Conservation (phyloP, 1,140 invertebrate genomes). For the Solenopsis fugax region DNA sequence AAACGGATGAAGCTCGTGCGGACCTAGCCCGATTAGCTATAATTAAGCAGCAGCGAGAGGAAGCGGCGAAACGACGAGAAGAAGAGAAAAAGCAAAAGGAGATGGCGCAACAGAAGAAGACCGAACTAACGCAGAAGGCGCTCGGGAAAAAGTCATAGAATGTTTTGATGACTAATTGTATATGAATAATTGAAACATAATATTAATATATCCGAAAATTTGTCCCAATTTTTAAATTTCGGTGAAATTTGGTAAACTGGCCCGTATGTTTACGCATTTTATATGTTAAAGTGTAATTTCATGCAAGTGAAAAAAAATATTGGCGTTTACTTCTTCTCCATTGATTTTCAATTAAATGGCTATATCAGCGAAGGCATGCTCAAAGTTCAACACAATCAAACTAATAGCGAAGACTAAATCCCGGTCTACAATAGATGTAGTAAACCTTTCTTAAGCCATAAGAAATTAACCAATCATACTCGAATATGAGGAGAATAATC, state of each 20-base stretch:
- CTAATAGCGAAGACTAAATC: too few species aligned
- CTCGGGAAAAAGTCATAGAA: slow-evolving; percentile 86
- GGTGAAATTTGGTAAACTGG: slow-evolving; percentile 7
- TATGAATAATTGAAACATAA: slow-evolving; percentile 16
- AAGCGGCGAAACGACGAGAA: slow-evolving; percentile 96
- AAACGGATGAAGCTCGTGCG: slow-evolving; percentile 97
- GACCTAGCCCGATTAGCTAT: slow-evolving; percentile 96
- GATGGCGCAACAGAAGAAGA: slow-evolving; percentile 87
- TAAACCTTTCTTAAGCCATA: too few species aligned
- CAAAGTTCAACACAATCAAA: too few species aligned
- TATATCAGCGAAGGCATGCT: too few species aligned
- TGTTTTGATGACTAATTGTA: neutral
- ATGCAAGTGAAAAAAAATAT: too few species aligned
- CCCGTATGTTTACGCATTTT: slow-evolving; percentile 38
- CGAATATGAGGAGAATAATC: too few species aligned
- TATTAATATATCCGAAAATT: slow-evolving; percentile 25
- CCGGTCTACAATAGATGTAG: too few species aligned
- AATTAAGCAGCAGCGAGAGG: slow-evolving; percentile 97
- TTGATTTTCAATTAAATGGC: too few species aligned
- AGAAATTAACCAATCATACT: too few species aligned
- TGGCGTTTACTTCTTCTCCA: too few species aligned
- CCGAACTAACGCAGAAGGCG: slow-evolving; percentile 87
- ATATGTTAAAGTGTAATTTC: slow-evolving; percentile 9
- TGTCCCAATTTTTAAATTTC: neutral
- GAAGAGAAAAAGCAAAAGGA: slow-evolving; percentile 93